A percentile compares a stretch with the other conserved stretches of the same genome.
Conservation (phyloP, 2,113 vertebrate species). For the Ellobius talpinus region DNA sequence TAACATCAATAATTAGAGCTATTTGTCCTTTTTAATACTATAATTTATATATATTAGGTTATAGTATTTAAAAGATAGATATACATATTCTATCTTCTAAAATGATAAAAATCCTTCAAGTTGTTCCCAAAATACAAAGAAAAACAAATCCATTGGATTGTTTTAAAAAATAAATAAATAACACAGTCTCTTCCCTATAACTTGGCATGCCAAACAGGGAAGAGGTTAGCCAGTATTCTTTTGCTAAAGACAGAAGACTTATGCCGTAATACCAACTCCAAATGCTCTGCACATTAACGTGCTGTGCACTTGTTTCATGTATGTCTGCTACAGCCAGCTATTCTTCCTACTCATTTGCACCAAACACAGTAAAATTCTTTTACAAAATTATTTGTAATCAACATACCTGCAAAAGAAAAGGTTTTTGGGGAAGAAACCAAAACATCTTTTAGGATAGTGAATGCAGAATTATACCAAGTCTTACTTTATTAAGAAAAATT, state of each 20-base stretch:
- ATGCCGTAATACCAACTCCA: slow-evolving; percentile 23
- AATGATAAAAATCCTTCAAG: slow-evolving; percentile 70
- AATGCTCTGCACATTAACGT: slow-evolving; percentile 33
- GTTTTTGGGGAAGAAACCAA: slow-evolving; percentile 47
- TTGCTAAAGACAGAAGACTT: slow-evolving; percentile 51
- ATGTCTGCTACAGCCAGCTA: slow-evolving; percentile 55
- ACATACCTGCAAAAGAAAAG: slow-evolving; percentile 38
- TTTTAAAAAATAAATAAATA: slow-evolving; percentile 70
- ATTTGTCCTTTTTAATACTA: slow-evolving; percentile 62
- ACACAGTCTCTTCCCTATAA: slow-evolving; percentile 69
- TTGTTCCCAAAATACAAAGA: slow-evolving; percentile 74
- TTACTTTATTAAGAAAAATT: slow-evolving; percentile 52
- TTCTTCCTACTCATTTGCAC: slow-evolving; percentile 27
- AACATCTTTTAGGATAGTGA: slow-evolving; percentile 36
- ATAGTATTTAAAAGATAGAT: slow-evolving; percentile 72
- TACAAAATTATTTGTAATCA: slow-evolving; percentile 43
- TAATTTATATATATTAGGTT: slow-evolving; percentile 78
- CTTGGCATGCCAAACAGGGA: slow-evolving; percentile 48
- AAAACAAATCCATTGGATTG: slow-evolving; percentile 82
- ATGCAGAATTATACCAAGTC: slow-evolving; percentile 4
- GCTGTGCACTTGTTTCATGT: background rate
- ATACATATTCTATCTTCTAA: slow-evolving; percentile 60
- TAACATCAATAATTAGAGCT: slow-evolving; percentile 63
- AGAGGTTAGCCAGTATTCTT: slow-evolving; percentile 68
- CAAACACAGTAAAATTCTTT: slow-evolving; percentile 59